Evolutionary conservation across 1,140 invertebrate genomes (phyloP).

Genomic region (Coptotermes formosanus): DNA sequence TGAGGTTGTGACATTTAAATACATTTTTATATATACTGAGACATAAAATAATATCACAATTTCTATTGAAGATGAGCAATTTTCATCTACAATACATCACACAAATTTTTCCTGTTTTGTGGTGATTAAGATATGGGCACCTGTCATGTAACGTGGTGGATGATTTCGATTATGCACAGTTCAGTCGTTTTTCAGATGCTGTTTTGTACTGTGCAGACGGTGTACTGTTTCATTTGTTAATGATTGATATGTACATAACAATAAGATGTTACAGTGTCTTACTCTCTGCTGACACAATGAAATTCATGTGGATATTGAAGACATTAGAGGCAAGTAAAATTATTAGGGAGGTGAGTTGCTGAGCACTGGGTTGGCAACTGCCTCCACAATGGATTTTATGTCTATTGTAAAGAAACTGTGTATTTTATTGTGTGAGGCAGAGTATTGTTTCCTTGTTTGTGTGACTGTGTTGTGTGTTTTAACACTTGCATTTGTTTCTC

Average conservation of each 20-base stretch:
- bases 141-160: too few species aligned
- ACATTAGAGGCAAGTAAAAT: too few species aligned
- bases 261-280: neutral
- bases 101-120: too few species aligned
- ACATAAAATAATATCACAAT: too few species aligned
- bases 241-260: slow-evolving; percentile 18
- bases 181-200: neutral
- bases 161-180: neutral
- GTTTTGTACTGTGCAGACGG: slow-evolving; percentile 4
- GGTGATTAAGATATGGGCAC: too few species aligned
- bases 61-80: too few species aligned
- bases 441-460: neutral
- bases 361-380: too few species aligned
- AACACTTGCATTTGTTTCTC: slow-evolving; percentile 18
- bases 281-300: neutral
- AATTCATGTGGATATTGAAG: neutral
- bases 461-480: slow-evolving; percentile 7
- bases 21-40: too few species aligned
- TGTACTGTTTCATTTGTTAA: slow-evolving; percentile 9
- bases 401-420: neutral
- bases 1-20: too few species aligned
- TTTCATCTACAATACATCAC: too few species aligned
- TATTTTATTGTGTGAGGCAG: neutral
- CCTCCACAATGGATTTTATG: too few species aligned
- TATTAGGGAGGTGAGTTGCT: too few species aligned